Base-by-base conservation (phyloP, 2,113 vertebrate genomes). In the Capricornis sumatraensis region DNA sequence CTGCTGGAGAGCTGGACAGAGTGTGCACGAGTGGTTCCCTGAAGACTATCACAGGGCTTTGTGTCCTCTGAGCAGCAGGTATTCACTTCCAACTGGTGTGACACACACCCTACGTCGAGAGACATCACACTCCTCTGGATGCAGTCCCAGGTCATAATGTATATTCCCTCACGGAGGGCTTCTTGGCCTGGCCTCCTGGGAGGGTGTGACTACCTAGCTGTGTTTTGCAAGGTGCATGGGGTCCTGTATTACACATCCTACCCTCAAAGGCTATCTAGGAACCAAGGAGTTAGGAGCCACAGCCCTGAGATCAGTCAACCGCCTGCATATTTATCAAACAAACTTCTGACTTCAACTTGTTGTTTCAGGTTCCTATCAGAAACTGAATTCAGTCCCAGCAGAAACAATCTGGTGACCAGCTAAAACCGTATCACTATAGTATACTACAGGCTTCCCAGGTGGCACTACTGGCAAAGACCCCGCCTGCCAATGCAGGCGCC, bases 321-420 rank as follows among this genome's bases (percentile, higher is more conserved):
- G 45, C 36, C 52, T 82, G 40, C 62, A 13, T 36, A 58, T n/a
- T 87, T 60, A 95, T 91, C 88, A 62, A 76, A 89, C 7, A 58
- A 90, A 87, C 60, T 85, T 90, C 17, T 87, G 67, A 76, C 28
- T 87, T 86, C 55, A 87, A 84, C 47, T 62, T 82, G 13, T 7
- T 50, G 50, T 62, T 36, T 82, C 71, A 28, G 67, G 64, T 87
- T 93, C 71, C 81, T 87, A 53, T 8, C 62, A 89, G 67, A 92
- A 79, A 91, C 5, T 28, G 23, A 88, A 88, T 52, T 71, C 19
- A 81, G 45, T 52, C 47, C 30, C 71, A 50, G 28, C 52, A 91
- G 45, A 47, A 79, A 33, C n/a, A 60, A 30, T 13, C 28, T 16
- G 28, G 28, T 36, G 30, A 81, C 76, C 23, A 91, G 74, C 21